Percentiles rank a stretch among this genome's conserved stretches.
These are phyloP conservation scores for Drosophila biarmipes DNA, from an alignment of 1,140 invertebrate genomes.

Conservation along the genomic window DNA sequence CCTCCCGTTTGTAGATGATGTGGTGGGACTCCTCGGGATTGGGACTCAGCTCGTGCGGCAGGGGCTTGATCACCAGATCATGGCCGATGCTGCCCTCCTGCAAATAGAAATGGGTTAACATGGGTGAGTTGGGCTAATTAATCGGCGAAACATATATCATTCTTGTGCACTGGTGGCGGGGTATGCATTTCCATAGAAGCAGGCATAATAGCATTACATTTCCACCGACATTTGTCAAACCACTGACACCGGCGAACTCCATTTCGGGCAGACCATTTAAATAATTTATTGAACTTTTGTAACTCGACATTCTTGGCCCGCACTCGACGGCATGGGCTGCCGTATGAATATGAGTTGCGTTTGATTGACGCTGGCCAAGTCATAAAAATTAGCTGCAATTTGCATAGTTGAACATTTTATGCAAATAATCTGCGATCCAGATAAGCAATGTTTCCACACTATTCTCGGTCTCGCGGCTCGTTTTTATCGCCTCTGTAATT, in stretches of 20 bases:
- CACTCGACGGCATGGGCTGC: not conserved
- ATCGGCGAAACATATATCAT: constrained; percentile 1
- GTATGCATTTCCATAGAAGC: not conserved
- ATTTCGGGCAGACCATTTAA: constrained; percentile 45
- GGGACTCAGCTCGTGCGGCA: constrained; percentile 87
- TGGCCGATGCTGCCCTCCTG: constrained; percentile 96
- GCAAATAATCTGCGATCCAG: constrained; percentile 68
- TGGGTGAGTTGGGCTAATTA: constrained; percentile 6
- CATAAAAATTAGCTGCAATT: constrained; percentile 79
- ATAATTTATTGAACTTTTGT: constrained; percentile 56
- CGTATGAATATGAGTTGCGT: constrained; percentile 57
- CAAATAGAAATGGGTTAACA: constrained; percentile 46
- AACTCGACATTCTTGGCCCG: constrained; percentile 35
- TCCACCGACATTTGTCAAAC: constrained; percentile 54
- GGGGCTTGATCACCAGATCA: constrained; percentile 93
- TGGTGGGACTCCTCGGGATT: constrained; percentile 86
- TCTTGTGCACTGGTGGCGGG: not conserved
- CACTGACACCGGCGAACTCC: constrained; percentile 32
- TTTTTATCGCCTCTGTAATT: constrained; percentile 77
- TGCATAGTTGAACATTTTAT: constrained; percentile 79
- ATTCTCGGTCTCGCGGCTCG: constrained; percentile 22
- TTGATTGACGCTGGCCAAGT: constrained; percentile 57
- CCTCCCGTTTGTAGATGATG: constrained; percentile 88
- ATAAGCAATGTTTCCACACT: constrained; percentile 58
- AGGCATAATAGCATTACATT: constrained; percentile 23